phyloP scores from a whole-genome alignment of 2,113 vertebrate genomes.

The Nibea albiflora region DNA sequence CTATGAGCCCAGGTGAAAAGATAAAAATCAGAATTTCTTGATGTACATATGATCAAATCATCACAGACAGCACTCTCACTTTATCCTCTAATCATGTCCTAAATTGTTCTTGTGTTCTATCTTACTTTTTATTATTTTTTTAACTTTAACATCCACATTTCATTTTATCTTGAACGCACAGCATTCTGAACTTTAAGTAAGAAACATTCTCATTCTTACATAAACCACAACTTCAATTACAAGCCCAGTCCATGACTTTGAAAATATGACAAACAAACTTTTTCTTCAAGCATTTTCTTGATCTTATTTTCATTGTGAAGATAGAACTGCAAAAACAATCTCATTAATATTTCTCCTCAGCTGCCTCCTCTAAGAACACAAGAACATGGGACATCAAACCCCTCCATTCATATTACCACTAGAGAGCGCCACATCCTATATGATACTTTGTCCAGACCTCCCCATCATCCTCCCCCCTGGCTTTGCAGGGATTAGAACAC shows the following conservation, averaged over 20 bases:
- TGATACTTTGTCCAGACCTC: background rate
- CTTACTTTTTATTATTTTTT: no score
- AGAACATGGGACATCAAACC: background rate
- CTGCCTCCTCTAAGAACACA: background rate
- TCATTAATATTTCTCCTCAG: conserved; percentile 1
- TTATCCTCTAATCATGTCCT: no score
- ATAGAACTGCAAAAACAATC: background rate
- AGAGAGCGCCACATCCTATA: conserved; percentile 60
- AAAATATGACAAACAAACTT: conserved; percentile 4
- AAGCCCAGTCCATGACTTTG: background rate
- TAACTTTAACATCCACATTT: background rate
- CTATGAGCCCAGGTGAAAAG: background rate
- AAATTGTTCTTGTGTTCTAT: no score
- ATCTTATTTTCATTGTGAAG: background rate
- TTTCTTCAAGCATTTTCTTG: background rate
- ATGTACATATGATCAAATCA: background rate
- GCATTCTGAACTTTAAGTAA: background rate
- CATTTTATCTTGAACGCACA: background rate
- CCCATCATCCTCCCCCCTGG: background rate
- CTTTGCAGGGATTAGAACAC: conserved; percentile 54
- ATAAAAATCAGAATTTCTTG: background rate
- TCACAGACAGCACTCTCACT: background rate
- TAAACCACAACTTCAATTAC: background rate
- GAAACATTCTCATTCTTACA: background rate
- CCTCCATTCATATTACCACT: conserved; percentile 32